Conservation (phyloP, 2,113 vertebrate genomes). For the Felis catus region DNA sequence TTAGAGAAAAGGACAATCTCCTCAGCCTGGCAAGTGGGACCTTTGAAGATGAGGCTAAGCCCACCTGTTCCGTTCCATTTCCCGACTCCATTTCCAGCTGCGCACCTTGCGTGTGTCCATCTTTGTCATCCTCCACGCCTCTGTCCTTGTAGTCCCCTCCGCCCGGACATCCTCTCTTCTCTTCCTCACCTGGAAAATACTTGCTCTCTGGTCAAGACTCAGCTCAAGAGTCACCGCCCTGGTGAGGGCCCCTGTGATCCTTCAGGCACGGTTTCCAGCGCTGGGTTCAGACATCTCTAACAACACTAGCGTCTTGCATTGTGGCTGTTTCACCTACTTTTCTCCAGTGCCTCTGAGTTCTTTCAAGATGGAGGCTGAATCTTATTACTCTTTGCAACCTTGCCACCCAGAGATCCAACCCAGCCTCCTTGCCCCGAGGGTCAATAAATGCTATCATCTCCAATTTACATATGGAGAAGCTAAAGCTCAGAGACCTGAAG, state of each 20-base stretch:
- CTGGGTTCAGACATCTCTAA: not conserved
- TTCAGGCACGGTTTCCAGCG: not conserved
- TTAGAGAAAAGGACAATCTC: not conserved
- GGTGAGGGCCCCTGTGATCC: not conserved
- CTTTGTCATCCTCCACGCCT: not conserved
- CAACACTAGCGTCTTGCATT: rapidly evolving
- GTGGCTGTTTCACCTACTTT: not conserved
- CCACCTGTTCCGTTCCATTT: rapidly evolving
- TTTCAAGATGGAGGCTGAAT: not conserved
- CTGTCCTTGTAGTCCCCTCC: not conserved
- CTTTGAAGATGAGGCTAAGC: not conserved
- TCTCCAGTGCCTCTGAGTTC: not conserved
- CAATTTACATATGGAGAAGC: not conserved
- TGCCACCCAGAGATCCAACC: not conserved
- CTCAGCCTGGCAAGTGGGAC: not conserved
- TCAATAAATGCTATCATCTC: not conserved
- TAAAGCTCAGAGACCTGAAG: not conserved
- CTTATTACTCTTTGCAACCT: not conserved
- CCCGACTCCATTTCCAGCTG: not conserved
- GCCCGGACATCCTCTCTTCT: not conserved
- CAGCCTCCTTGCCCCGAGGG: not conserved
- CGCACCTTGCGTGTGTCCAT: rapidly evolving
- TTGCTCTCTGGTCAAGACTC: not conserved
- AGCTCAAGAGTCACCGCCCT: not conserved
- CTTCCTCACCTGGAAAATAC: not conserved